Conservation (phyloP, 2,113 vertebrate genomes). For the Mohoua ochrocephala region DNA sequence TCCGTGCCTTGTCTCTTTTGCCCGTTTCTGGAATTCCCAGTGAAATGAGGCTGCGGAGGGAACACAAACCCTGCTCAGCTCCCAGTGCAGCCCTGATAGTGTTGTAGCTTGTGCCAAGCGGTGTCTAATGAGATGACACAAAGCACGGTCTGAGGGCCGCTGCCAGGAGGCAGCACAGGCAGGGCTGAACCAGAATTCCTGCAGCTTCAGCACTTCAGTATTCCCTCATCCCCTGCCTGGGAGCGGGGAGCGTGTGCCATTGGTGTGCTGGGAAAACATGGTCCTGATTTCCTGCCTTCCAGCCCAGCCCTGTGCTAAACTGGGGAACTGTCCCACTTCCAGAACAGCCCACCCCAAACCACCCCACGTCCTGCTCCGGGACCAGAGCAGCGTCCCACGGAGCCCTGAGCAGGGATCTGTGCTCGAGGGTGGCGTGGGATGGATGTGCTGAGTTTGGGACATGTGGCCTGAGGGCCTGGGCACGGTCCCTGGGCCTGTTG, state of each 20-base stretch:
- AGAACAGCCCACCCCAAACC: rapidly evolving
- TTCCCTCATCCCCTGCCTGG: background rate
- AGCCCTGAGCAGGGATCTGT: background rate
- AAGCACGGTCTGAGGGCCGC: background rate
- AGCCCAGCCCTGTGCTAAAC: rapidly evolving
- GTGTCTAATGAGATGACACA: background rate
- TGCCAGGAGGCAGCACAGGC: background rate
- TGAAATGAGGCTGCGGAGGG: background rate
- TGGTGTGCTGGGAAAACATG: background rate
- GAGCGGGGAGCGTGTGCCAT: background rate
- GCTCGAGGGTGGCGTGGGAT: rapidly evolving
- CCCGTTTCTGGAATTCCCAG: background rate
- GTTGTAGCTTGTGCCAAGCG: background rate
- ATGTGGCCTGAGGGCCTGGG: rapidly evolving
- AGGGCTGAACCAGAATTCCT: background rate
- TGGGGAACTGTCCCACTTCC: background rate
- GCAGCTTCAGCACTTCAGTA: background rate
- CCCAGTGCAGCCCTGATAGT: background rate
- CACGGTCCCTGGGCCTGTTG: background rate
- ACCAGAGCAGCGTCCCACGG: rapidly evolving
- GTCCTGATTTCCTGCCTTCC: rapidly evolving
- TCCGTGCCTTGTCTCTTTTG: background rate
- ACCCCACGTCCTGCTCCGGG: no score
- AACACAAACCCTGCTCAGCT: background rate
- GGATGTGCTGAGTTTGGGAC: rapidly evolving